Evolutionary conservation across 2,888 invertebrate species (phyloP), one percentile per base, ranked within the genome.

Genomic region (Pseudococcus longispinus): DNA sequence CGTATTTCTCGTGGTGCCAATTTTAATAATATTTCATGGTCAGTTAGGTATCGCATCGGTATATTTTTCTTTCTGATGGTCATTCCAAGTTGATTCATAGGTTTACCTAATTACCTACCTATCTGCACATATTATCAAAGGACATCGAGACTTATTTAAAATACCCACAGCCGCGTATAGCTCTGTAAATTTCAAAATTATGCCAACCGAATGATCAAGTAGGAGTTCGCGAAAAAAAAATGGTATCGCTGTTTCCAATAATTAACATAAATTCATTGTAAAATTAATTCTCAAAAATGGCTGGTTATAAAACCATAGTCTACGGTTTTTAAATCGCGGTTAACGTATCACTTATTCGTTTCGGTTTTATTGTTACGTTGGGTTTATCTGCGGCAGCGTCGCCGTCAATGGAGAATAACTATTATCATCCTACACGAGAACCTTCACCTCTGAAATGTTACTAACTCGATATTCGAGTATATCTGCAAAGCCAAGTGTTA

Each of bases 141-240:
- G 77, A 80, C 77, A 42, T 20, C 77, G n/a, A 80, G 37, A 42
- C n/a, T 80, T 42, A 80, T 80, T 80, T 42, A 42, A 80, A 80
- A 60, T 60, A 60, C 37, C 37, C 37, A 37, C 37, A 37, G 37
- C 37, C 5, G n/a, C n/a, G n/a, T n/a, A 37, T 37, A 20, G n/a
- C 60, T 70, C 1, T 29, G 37, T 20, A 8, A 20, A 80, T 42
- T 80, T 80, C 20, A 8, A 80, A 80, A 42, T 80, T 80, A 80
- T 42, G 42, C 42, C 15, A 80, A 80, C 32, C 2, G 18, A 74
- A 18, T 37, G 18, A 18, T 20, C 23, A 42, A 20, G 42, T 42
- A 42, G 77, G 37, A 37, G 42, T 42, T 29, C 29, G 18, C 23
- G 8, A 9, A 23, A 23, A 60, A 60, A 60, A 60, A 60, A 1